phyloP scores from a whole-genome alignment of 2,113 vertebrate species.

The Empidonax alnorum region DNA sequence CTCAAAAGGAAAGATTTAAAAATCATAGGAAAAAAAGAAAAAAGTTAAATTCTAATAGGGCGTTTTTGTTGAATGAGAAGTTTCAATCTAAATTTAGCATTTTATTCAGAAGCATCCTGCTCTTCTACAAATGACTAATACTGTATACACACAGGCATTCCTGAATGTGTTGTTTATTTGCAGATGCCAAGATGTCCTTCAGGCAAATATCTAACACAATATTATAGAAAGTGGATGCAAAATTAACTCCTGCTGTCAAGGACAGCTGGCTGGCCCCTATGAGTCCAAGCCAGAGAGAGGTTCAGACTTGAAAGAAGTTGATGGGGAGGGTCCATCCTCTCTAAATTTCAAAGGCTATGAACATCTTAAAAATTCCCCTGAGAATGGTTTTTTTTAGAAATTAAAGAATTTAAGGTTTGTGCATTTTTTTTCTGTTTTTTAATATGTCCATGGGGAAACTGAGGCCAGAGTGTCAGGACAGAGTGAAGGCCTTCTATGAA shows the following conservation, averaged over 20 bases:
- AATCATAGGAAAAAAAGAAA: background rate
- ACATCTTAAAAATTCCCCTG: background rate
- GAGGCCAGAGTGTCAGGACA: background rate
- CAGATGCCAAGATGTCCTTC: constrained; percentile 40
- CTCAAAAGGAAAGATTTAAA: background rate
- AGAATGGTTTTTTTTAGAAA: background rate
- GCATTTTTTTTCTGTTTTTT: background rate
- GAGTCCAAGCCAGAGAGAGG: background rate
- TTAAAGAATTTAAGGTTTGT: background rate
- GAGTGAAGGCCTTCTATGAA: background rate
- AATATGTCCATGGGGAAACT: background rate
- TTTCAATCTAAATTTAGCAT: constrained; percentile 30
- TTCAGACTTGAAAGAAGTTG: background rate
- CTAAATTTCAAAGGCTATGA: background rate
- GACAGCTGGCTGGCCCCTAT: constrained; percentile 8
- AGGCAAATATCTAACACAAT: constrained; percentile 24
- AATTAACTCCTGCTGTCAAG: background rate
- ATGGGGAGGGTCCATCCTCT: background rate
- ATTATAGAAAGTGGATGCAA: constrained; percentile 8
- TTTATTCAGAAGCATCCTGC: constrained; percentile 34
- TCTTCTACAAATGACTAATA: constrained; percentile 9
- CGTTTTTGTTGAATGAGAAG: background rate
- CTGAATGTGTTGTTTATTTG: constrained; percentile 47
- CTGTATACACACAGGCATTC: constrained; percentile 21
- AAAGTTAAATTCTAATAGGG: background rate